Base-by-base conservation (phyloP, 2,888 invertebrate species). In the Microdon myrmicae region DNA sequence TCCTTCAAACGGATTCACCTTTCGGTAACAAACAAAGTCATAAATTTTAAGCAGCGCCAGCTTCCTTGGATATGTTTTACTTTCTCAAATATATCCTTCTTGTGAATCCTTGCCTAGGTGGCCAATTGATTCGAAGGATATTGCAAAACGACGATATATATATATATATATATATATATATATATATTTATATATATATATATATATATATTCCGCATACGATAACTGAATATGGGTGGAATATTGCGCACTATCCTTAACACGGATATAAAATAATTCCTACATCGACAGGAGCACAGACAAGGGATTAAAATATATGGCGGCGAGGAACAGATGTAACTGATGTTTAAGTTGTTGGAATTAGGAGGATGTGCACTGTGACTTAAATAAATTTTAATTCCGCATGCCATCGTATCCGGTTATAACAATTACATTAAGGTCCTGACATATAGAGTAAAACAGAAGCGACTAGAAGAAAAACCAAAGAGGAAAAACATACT, bases 21-120 rank as follows among this genome's bases (percentile, higher is more conserved):
- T 68, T 67, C 55, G 69, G 70, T 56, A 67, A 68, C 70, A 70
- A 70, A 70, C 69, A 70, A 69, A 69, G 68, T 68, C 61, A 69
- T 70, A 70, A 70, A 70, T 70, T 70, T 68, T 61, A 66, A 56
- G 47, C 45, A 60, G 58, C 53, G 67, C 58, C 59, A 44, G 67
- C 45, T 67, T 67, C 35, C 67, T 69, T 67, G 67, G 67, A 68
- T 67, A 68, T 68, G 64, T 67, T 53, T 64, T 47, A 23, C 39
- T 53, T n/a, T n/a, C 64, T 17, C 41, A 43, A 34, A 12, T 47
- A 8, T n/a, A 14, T 25, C 54, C 32, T 29, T 13, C 37, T 32
- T 13, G 2, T 12, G 31, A 14, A 25, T 34, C 28, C 22, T 39
- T 13, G 32, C 37, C 34, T 47, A 51, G 64, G 47, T 58, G 58